Base-by-base conservation (phyloP, 2,113 vertebrate species). In the Nesoenas mayeri region DNA sequence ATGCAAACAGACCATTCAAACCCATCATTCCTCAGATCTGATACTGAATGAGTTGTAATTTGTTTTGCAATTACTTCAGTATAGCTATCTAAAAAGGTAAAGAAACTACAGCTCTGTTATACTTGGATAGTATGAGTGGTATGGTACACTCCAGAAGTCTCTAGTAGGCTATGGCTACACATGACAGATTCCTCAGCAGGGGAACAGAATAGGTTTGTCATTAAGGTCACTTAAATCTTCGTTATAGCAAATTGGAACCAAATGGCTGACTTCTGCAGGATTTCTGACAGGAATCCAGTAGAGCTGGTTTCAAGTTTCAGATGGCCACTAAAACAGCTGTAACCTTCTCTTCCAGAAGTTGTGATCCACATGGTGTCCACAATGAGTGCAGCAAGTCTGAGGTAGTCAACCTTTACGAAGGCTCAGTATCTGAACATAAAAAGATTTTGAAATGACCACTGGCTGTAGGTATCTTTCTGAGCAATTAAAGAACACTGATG, bases 201-300 rank as follows among this genome's bases (percentile, higher is more conserved):
- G 98, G 98, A 97, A 98, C 70, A 91, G 94, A 97, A 98, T 91
- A 97, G 81, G 92, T 98, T 97, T 94, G 95, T 98, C 98, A 98
- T 98, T 99, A 99, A 99, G 99, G 99, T 99, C 99, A 99, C 99
- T 99, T 99, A 98, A 98, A 98, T 98, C 98, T 98, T 98, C 98
- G 96, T 98, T 96, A 98, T 98, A 98, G 97, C 97, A 98, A 98
- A 99, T 98, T 97, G 97, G 97, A 98, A 98, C 98, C 97, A 98
- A 98, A 98, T 97, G 97, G 98, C 98, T 98, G 97, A 98, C 97
- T 98, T 98, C 97, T 98, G 97, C 96, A 98, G 97, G 97, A 97
- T 98, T 98, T 98, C 97, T 97, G 93, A 95, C 82, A 97, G 97
- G 97, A 98, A 98, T 97, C 98, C 98, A 98, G 97, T 88, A 98